phyloP scores from a whole-genome alignment of 2,797 vertebrate genomes.

The Enteromius paludinosus region DNA sequence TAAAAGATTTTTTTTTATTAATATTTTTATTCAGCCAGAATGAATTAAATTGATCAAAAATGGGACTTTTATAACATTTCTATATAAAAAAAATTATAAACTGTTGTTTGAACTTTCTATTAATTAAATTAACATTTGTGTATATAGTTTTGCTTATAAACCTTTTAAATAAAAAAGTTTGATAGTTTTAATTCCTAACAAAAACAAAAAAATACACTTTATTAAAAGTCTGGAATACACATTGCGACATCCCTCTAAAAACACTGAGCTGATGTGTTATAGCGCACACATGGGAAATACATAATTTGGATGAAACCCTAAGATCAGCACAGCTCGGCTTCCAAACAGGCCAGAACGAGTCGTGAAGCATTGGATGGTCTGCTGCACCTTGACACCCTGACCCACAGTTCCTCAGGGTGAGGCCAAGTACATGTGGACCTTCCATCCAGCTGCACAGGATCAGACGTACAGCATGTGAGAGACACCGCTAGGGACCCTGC shows the following conservation, averaged over 20 bases:
- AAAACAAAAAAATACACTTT: neutral
- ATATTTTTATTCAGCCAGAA: neutral
- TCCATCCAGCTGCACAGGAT: conserved; percentile 71
- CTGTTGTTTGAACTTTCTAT: no score
- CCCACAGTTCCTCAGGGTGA: conserved; percentile 65
- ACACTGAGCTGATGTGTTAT: conserved; percentile 12
- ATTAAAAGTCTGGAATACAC: neutral
- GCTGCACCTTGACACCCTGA: conserved; percentile 69
- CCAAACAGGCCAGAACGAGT: conserved; percentile 64
- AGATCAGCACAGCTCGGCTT: conserved; percentile 51
- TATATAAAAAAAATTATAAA: neutral
- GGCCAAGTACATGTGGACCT: conserved; percentile 69
- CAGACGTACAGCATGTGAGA: conserved; percentile 67
- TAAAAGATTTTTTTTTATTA: neutral
- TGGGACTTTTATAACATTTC: neutral
- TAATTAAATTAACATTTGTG: neutral
- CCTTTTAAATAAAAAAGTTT: neutral
- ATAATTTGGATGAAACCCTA: conserved; percentile 55
- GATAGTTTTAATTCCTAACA: neutral
- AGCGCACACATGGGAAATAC: conserved; percentile 23
- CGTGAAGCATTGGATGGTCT: conserved; percentile 68
- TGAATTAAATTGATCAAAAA: neutral
- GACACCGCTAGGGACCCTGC: conserved; percentile 67
- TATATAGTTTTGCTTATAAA: neutral
- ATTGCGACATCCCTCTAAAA: conserved; percentile 9